phyloP scores from a whole-genome alignment of 2,113 vertebrate species.

The Dendropsophus ebraccatus region DNA sequence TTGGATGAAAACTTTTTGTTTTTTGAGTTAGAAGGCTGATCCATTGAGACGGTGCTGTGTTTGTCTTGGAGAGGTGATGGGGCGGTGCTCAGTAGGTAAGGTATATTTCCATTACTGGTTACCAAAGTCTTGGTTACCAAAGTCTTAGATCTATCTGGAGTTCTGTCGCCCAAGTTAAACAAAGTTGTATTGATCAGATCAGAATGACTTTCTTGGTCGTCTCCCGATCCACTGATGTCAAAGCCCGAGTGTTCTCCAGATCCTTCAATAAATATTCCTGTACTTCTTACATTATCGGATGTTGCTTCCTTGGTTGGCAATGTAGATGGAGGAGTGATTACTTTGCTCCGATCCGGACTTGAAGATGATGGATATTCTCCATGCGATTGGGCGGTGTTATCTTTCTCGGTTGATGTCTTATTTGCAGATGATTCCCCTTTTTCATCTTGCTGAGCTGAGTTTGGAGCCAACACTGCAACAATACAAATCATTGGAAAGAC shows the following conservation, averaged over 20 bases:
- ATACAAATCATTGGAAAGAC: neutral
- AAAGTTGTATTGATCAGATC: neutral
- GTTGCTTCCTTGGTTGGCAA: neutral
- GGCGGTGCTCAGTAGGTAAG: no score
- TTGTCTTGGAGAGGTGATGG: neutral
- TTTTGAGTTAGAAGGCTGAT: neutral
- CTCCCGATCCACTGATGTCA: constrained; percentile 12
- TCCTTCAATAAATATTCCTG: neutral
- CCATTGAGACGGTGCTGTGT: neutral
- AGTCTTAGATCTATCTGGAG: neutral
- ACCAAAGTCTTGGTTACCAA: neutral
- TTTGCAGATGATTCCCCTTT: neutral
- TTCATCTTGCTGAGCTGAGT: neutral
- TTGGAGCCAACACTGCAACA: neutral
- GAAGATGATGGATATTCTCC: neutral
- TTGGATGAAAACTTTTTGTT: neutral
- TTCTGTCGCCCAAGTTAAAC: neutral
- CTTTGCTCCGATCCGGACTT: neutral
- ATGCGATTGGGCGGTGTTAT: neutral
- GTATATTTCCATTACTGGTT: neutral
- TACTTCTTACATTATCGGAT: neutral
- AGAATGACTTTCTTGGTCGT: neutral
- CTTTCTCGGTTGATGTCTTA: neutral
- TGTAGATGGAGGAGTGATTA: neutral
- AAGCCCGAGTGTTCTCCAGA: neutral